These are phyloP conservation scores for Cynopterus sphinx DNA, from an alignment of 2,797 vertebrate genomes.

Conservation along the genomic window DNA sequence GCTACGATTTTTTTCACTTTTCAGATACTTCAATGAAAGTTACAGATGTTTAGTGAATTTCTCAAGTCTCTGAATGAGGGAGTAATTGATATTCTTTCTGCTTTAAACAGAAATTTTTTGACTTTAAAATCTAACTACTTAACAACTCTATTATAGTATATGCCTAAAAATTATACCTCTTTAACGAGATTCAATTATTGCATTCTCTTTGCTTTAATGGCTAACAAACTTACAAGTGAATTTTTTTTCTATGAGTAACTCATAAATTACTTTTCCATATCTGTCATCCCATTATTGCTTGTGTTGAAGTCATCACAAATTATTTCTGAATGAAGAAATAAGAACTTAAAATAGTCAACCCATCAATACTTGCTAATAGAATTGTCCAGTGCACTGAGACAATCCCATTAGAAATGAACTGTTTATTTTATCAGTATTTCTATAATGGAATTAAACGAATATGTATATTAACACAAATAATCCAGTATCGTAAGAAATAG, in stretches of 20 bases:
- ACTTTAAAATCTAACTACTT: not conserved
- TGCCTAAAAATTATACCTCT: not conserved
- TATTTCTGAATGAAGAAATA: not conserved
- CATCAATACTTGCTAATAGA: not conserved
- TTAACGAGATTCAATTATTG: conserved; percentile 6
- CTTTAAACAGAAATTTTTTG: not conserved
- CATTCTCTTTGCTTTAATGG: not conserved
- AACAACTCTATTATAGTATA: not conserved
- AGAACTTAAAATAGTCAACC: not conserved
- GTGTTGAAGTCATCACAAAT: not conserved
- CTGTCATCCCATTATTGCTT: not conserved
- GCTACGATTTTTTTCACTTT: not conserved
- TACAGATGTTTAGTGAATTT: not conserved
- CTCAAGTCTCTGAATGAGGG: not conserved
- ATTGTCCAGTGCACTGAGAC: not conserved
- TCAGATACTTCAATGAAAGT: not conserved
- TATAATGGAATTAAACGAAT: not conserved
- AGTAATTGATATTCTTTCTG: not conserved
- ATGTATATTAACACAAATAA: not conserved
- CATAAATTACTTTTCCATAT: not conserved
- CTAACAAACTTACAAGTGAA: not conserved
- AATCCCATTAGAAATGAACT: not conserved
- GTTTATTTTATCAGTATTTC: not conserved
- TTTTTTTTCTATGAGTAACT: not conserved
- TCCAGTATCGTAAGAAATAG: not conserved